Evolutionary conservation across 2,797 vertebrate genomes (phyloP), one percentile per base, ranked within the genome.

Genomic region (Enteromius paludinosus): DNA sequence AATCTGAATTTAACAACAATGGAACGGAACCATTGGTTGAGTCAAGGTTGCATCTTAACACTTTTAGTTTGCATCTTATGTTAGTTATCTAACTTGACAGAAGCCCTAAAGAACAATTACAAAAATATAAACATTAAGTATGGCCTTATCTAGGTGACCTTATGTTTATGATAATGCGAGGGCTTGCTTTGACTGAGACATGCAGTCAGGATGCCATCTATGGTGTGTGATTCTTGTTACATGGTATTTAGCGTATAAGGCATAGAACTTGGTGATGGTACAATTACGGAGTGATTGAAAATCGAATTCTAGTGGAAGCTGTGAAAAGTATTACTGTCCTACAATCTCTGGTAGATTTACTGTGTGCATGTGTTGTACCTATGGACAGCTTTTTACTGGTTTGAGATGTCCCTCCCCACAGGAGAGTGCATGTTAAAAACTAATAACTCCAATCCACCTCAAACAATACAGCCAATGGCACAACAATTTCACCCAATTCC

Each of bases 401-500:
- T 20, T 56, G 10, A 81, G 71, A 28, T 38, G 4, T 49, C 54
- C 70, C 30, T 68, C 91, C 49, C 91, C 91, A 90, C 90, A 90
- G 87, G 87, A 92, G 80, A 91, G 86, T 71, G 89, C 90, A 89
- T 87, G 70, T 89, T 89, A 88, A 92, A 93, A 94, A 94, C 94
- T 93, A 95, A 94, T 95, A 93, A 93, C 90, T 90, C 88, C 91
- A 93, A 92, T 93, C 92, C 91, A 87, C 83, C 91, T 91, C 93
- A 94, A 94, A 95, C 93, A 95, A 95, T 93, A 87, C 92, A 89
- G 87, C 88, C 90, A 91, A 92, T 90, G 91, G 94, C 93, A 94
- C 92, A 91, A 93, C 93, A 93, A 94, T 95, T 94, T 93, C 88
- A 91, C 87, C 89, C 90, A 92, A 95, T 94, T 91, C 88, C 90